Evolutionary conservation across 2,113 vertebrate species (phyloP), one percentile per base, ranked within the genome.

Genomic region (Bos javanicus): DNA sequence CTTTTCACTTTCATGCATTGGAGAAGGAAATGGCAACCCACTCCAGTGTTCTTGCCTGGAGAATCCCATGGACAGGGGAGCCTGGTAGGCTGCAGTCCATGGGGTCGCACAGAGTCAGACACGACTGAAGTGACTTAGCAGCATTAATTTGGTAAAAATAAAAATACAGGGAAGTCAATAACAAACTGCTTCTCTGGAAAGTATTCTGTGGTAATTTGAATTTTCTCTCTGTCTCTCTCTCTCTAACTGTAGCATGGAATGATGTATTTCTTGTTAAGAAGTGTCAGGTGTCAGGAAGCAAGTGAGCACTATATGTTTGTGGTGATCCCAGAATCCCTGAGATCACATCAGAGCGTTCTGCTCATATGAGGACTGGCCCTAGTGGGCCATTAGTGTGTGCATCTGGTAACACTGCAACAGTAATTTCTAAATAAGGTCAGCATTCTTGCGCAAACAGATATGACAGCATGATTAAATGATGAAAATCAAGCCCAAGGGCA

Each of bases 391-490:
- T 95, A 87, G 52, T 92, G 81, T 94, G 76, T 94, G 26, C 54
- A 92, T 90, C 6, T 67, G 81, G n/a, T 82, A 95, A 92, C 13
- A 88, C 11, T 85, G 88, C 33, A 94, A 94, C 50, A 82, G 67
- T 60, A 90, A 88, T 96, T 91, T 97, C 54, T 92, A 97, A 96
- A 90, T 43, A 92, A 33, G 76, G 85, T 94, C 87, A 96, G 64
- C 28, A 89, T 96, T 96, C 90, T 95, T 96, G 84, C 92, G 5
- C 46, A 96, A 95, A 83, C 4, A 88, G 71, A 93, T 87, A 92
- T 94, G 84, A 95, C 91, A 96, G 39, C 33, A 97, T 96, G 85
- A 60, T 92, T 96, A 92, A 97, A 90, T 85, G 82, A 97, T 92
- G 56, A 88, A 98, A 97, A 96, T 78, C 64, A 90, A 97, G 86